Base-by-base conservation (phyloP, 2,113 vertebrate species). In the Caranx melampygus region DNA sequence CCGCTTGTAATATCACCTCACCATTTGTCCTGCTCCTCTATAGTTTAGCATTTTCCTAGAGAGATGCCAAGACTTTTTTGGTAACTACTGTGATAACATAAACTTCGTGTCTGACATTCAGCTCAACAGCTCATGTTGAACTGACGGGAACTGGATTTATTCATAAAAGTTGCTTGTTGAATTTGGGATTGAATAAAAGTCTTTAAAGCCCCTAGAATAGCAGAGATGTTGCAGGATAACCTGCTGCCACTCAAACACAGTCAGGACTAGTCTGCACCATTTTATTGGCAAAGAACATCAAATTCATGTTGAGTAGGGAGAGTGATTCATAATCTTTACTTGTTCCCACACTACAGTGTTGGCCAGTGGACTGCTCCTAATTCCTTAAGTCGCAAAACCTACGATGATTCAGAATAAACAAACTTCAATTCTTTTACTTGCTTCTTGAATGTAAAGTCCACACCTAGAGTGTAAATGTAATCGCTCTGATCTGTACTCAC, bases 401-500 rank as follows among this genome's bases (percentile, higher is more conserved):
- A 58, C 60, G 47, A 68, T 71, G 49, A 65, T 45, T 35, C 14
- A 12, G 26, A 67, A 58, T 62, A 65, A 83, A 70, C 20, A 52
- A 14, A 68, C 44, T 75, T 87, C 10, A 58, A 26, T 26, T 26
- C 26, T 26, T 72, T 51, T 67, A 55, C 69, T 60, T 71, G 70
- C 81, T 75, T 81, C 47, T 52, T 89, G 87, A 88, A 91, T 89
- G 88, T 91, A 85, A 78, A 62, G 67, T 61, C 51, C 66, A 67
- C 68, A 44, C 54, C 52, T 49, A 52, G n/a, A 66, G 13, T 60
- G 21, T 16, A 52, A 37, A 59, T 47, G 47, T 60, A 59, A 65
- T 47, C 63, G 51, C 55, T 76, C 21, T 70, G 6, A 65, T 33
- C 51, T 78, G 16, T 64, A 44, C 15, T 47, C 40, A 82, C 58